A percentile compares a stretch with the other conserved stretches of the same genome.
These are phyloP conservation scores for Allophyes oxyacanthae DNA, from an alignment of 2,888 invertebrate species.

Conservation along the genomic window DNA sequence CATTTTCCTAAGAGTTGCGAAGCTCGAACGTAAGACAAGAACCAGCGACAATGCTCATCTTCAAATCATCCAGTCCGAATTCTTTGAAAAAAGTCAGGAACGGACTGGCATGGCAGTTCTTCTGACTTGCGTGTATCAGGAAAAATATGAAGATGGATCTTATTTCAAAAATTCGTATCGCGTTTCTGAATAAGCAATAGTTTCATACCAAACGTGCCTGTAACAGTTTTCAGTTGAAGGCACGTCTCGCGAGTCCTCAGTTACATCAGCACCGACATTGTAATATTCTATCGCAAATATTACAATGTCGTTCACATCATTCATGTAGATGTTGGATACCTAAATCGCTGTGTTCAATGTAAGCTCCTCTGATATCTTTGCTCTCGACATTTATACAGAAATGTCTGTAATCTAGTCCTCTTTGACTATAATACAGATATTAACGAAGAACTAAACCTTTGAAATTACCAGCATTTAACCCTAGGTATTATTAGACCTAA, in stretches of 20 bases:
- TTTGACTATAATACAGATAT: too few relatives aligned
- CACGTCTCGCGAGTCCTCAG: slow-evolving; percentile 42
- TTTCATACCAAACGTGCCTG: slow-evolving; percentile 55
- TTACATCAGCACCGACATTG: slow-evolving; percentile 51
- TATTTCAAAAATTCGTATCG: slow-evolving; percentile 20
- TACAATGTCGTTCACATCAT: slow-evolving; percentile 40
- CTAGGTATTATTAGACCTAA: too few relatives aligned
- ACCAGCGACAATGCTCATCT: too few relatives aligned
- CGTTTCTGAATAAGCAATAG: slow-evolving; percentile 19
- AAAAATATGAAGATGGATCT: slow-evolving; percentile 12
- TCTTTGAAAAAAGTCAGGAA: background rate
- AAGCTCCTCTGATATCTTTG: slow-evolving; percentile 2
- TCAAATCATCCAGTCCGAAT: too few relatives aligned
- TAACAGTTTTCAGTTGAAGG: slow-evolving; percentile 43
- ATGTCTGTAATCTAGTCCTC: background rate
- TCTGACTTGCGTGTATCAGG: background rate
- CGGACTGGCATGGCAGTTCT: background rate
- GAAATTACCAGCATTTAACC: too few relatives aligned
- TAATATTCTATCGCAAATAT: slow-evolving; percentile 43
- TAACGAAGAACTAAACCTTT: too few relatives aligned
- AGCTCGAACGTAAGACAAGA: too few relatives aligned
- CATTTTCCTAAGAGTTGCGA: too few relatives aligned
- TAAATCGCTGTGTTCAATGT: slow-evolving; percentile 18
- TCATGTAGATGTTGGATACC: slow-evolving; percentile 18
- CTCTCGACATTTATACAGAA: slow-evolving; percentile 12